Evolutionary conservation across 2,113 vertebrate species (phyloP).

Genomic region (Oryzias woworae): DNA sequence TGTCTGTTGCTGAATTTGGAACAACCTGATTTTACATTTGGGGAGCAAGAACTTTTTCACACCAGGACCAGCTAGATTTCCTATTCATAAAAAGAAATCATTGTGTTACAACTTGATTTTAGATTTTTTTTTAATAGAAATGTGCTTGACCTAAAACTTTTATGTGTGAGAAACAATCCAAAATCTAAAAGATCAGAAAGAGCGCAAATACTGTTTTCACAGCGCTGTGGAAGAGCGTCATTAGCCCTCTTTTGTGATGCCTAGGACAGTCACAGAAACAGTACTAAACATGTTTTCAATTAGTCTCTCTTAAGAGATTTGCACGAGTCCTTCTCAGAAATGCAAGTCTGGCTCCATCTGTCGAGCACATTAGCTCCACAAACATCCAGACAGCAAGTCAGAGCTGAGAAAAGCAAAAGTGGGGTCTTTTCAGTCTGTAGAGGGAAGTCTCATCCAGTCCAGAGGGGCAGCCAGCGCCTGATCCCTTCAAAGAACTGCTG

Average conservation of each 20-base stretch:
- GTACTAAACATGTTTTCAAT: constrained; percentile 16
- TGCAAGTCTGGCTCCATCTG: neutral
- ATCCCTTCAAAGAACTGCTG: constrained; percentile 80
- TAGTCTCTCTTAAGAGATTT: neutral
- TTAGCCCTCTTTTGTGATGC: constrained; percentile 14
- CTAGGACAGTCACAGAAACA: constrained; percentile 14
- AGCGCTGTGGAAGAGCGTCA: constrained; percentile 6
- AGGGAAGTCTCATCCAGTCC: constrained; percentile 65
- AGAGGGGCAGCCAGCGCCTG: constrained; percentile 81
- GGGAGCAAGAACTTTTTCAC: too few relatives aligned
- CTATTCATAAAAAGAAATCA: too few relatives aligned
- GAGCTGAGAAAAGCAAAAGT: neutral
- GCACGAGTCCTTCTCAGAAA: neutral
- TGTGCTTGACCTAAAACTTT: neutral
- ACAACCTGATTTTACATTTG: too few relatives aligned
- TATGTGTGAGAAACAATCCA: neutral
- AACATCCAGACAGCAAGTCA: neutral
- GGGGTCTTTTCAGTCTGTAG: neutral
- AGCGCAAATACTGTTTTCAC: neutral
- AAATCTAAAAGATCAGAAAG: neutral
- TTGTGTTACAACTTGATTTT: too few relatives aligned
- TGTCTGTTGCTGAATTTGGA: too few relatives aligned
- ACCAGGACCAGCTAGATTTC: too few relatives aligned
- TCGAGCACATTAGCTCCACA: too few relatives aligned
- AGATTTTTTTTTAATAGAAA: neutral